Evolutionary conservation across 2,797 vertebrate species (phyloP).

Genomic region (Cossypha niveicapilla): DNA sequence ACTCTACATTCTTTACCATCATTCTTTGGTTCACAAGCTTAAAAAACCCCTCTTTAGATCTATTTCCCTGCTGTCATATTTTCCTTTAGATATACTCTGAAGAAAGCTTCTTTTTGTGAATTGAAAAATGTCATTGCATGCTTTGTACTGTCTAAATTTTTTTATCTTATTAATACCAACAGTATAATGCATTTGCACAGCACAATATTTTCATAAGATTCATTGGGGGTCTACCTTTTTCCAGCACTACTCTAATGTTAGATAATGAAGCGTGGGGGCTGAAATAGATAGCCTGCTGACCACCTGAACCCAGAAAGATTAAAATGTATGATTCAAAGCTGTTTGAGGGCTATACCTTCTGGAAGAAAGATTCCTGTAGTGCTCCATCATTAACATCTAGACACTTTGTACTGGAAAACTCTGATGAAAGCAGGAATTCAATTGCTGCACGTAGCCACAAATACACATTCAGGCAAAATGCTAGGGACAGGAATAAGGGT

Average conservation of each 20-base stretch:
- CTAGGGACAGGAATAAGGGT: neutral
- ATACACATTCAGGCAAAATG: neutral
- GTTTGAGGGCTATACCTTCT: slow-evolving; percentile 13
- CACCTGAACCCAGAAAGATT: slow-evolving; percentile 70
- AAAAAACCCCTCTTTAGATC: slow-evolving; percentile 41
- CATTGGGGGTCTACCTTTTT: slow-evolving; percentile 63
- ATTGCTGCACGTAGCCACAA: neutral
- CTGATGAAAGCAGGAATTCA: slow-evolving; percentile 2
- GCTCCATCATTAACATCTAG: slow-evolving; percentile 63
- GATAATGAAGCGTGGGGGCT: slow-evolving; percentile 57
- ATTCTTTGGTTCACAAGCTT: slow-evolving; percentile 37
- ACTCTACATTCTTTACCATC: slow-evolving; percentile 1
- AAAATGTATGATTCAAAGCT: slow-evolving; percentile 48
- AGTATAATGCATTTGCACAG: slow-evolving; percentile 53
- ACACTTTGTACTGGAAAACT: slow-evolving; percentile 50
- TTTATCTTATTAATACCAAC: slow-evolving; percentile 70
- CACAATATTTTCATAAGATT: slow-evolving; percentile 70
- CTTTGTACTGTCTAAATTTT: slow-evolving; percentile 68
- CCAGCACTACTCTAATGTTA: slow-evolving; percentile 61
- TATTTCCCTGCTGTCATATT: slow-evolving; percentile 60
- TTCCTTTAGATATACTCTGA: slow-evolving; percentile 40
- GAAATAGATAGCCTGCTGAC: slow-evolving; percentile 71
- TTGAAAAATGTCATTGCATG: slow-evolving; percentile 59
- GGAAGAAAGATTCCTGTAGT: slow-evolving; percentile 47
- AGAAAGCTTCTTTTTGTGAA: slow-evolving; percentile 56